Percentiles rank a stretch among this genome's conserved stretches.
Conservation (phyloP, 2,113 vertebrate species). For the Chunga burmeisteri region DNA sequence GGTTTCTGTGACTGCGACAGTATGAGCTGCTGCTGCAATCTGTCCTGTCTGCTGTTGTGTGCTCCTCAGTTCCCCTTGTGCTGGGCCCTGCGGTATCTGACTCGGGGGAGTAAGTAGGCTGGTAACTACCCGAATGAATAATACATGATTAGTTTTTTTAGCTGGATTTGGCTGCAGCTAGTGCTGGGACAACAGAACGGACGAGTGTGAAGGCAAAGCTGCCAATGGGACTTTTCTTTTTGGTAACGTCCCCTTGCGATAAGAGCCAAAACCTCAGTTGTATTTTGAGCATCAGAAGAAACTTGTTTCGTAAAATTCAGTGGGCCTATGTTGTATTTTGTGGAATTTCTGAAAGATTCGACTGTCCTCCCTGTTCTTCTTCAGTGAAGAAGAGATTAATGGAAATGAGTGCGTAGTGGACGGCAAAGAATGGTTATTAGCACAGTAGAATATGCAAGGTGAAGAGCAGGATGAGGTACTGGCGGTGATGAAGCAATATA, state of each 20-base stretch:
- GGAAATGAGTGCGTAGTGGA: not conserved
- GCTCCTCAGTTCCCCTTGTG: not conserved
- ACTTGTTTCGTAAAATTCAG: not conserved
- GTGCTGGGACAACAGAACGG: not conserved
- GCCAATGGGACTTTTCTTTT: not conserved
- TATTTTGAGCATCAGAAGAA: not conserved
- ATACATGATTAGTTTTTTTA: not conserved
- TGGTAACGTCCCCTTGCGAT: fast-evolving
- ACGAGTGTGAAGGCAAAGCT: not conserved
- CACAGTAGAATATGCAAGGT: not conserved
- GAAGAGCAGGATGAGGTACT: not conserved
- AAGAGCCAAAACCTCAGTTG: not conserved
- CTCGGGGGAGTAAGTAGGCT: not conserved
- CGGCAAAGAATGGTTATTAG: not conserved
- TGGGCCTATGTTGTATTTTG: fast-evolving
- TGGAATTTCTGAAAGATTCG: not conserved
- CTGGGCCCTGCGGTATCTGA: not conserved
- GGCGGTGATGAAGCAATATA: not conserved
- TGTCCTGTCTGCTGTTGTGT: not conserved
- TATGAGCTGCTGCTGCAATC: not conserved
- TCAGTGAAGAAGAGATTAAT: not conserved
- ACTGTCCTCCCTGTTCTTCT: not conserved
- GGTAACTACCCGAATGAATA: not conserved
- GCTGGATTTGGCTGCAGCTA: not conserved
- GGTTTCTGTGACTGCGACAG: not conserved